These are phyloP conservation scores for Epinephelus fuscoguttatus DNA, from an alignment of 2,113 vertebrate genomes.

Conservation along the genomic window DNA sequence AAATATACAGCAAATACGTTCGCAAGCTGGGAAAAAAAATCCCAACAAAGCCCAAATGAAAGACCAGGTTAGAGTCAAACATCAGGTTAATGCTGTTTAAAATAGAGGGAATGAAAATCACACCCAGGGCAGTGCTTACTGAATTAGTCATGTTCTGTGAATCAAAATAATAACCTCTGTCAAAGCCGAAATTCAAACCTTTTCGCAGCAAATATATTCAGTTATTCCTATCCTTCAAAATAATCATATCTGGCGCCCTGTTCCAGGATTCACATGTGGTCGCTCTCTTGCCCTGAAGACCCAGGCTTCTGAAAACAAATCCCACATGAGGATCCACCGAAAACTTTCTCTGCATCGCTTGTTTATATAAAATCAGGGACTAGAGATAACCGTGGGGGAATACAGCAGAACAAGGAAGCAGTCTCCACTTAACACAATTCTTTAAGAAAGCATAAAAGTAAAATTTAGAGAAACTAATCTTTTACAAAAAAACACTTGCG, in stretches of 20 bases:
- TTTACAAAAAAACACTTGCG: slow-evolving; percentile 78
- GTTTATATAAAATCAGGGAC: slow-evolving; percentile 60
- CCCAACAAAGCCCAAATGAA: slow-evolving; percentile 22
- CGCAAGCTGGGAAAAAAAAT: not conserved
- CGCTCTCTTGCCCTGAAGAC: not conserved
- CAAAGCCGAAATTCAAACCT: slow-evolving; percentile 12
- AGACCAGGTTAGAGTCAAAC: slow-evolving; percentile 1
- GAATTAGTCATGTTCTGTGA: slow-evolving; percentile 39
- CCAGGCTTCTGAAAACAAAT: slow-evolving; percentile 47
- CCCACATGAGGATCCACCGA: slow-evolving; percentile 34
- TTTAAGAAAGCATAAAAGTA: slow-evolving; percentile 70
- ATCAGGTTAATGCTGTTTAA: slow-evolving; percentile 32
- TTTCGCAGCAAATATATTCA: slow-evolving; percentile 32
- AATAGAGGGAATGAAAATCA: slow-evolving; percentile 10
- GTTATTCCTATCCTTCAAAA: slow-evolving; percentile 34
- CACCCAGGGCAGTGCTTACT: slow-evolving; percentile 58
- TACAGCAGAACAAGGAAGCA: slow-evolving; percentile 65
- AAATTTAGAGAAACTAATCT: slow-evolving; percentile 68
- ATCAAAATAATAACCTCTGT: not conserved
- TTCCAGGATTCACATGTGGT: slow-evolving; percentile 18
- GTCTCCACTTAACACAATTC: slow-evolving; percentile 56
- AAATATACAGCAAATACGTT: slow-evolving; percentile 29
- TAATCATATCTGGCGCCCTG: not conserved
- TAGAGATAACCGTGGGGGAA: slow-evolving; percentile 39
- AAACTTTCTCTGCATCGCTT: slow-evolving; percentile 34